Percentiles rank a stretch among this genome's conserved stretches.
Evolutionary conservation across 2,113 vertebrate species (phyloP).

Genomic region (Ageneiosus marmoratus): DNA sequence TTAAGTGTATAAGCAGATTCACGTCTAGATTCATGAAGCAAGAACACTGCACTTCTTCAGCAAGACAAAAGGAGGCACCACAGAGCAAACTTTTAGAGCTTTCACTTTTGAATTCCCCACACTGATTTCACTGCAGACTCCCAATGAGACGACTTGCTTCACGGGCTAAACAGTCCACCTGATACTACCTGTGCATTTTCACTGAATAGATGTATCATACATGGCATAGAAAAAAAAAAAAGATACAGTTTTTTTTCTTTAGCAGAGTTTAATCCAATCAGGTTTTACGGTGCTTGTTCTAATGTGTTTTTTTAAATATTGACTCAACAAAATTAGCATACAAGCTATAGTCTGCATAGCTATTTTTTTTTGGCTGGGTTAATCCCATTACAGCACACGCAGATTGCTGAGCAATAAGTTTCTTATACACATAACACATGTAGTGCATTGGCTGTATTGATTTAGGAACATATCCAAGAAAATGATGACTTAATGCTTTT

Average conservation of each 20-base stretch:
- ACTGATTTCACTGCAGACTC: not conserved
- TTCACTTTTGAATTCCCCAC: not conserved
- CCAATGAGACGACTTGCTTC: too few species aligned
- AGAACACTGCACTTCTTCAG: conserved; percentile 22
- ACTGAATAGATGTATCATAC: not conserved
- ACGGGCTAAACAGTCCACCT: not conserved
- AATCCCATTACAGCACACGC: conserved; percentile 20
- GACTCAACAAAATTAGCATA: conserved; percentile 29
- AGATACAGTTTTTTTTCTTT: not conserved
- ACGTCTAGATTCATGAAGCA: not conserved
- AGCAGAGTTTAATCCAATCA: conserved; percentile 1
- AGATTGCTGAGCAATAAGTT: conserved; percentile 28
- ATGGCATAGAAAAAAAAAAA: not conserved
- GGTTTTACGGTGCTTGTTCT: not conserved
- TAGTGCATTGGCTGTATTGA: conserved; percentile 29
- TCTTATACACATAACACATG: conserved; percentile 18
- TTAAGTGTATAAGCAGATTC: conserved; percentile 1
- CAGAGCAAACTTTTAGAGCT: conserved; percentile 30
- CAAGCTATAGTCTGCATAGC: not conserved
- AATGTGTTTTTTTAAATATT: not conserved
- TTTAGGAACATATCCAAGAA: conserved; percentile 10
- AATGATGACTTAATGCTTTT: conserved; percentile 15
- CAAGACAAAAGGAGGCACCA: conserved; percentile 45
- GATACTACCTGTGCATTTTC: not conserved
- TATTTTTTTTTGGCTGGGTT: conserved; percentile 8